These are phyloP conservation scores for Acanthornis magna DNA, from an alignment of 2,797 vertebrate genomes.

Conservation along the genomic window DNA sequence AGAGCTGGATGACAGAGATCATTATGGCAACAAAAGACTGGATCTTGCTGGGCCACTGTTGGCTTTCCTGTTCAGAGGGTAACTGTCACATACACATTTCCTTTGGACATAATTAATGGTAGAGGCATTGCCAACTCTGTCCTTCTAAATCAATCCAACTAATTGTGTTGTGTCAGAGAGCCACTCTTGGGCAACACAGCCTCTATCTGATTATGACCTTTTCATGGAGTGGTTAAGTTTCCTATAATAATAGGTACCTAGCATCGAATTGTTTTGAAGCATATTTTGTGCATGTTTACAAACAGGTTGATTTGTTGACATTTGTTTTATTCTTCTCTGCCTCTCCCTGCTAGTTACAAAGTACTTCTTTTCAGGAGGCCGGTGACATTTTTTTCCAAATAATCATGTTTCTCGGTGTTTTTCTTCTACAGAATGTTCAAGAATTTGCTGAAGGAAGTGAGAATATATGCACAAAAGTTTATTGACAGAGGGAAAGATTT, in stretches of 20 bases:
- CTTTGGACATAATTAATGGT: neutral
- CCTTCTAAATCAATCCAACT: neutral
- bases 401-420: neutral
- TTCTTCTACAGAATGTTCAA: conserved; percentile 91
- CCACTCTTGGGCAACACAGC: neutral
- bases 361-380: neutral
- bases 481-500: conserved; percentile 98
- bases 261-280: neutral
- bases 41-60: conserved; percentile 94
- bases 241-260: neutral
- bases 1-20: conserved; percentile 97
- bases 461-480: conserved; percentile 98
- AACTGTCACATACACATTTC: neutral
- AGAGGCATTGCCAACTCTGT: neutral
- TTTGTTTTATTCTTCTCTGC: neutral
- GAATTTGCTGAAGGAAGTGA: conserved; percentile 96
- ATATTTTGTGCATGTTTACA: neutral
- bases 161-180: neutral
- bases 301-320: neutral
- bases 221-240: neutral
- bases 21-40: conserved; percentile 98
- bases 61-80: conserved; percentile 97
- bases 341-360: neutral
- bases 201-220: neutral
- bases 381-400: neutral